Percentiles rank a stretch among this genome's conserved stretches.
These are phyloP conservation scores for Ethmia dodecea DNA, from an alignment of 2,888 invertebrate species.

Conservation along the genomic window DNA sequence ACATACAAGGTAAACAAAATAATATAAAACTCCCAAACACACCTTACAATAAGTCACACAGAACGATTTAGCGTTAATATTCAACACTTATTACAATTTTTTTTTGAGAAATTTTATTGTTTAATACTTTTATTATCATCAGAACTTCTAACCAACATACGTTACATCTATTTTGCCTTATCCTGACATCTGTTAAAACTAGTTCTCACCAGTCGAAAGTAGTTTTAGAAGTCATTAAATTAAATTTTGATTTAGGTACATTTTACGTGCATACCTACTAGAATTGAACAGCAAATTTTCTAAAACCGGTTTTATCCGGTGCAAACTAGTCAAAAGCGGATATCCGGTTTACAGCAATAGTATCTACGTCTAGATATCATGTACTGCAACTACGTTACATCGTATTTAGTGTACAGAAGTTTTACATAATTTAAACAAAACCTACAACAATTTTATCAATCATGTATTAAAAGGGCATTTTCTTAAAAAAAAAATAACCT, in stretches of 20 bases:
- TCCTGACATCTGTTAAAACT: too few relatives aligned
- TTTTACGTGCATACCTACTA: too few relatives aligned
- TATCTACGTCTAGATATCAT: slow-evolving; percentile 32
- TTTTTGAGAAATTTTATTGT: slow-evolving; percentile 39
- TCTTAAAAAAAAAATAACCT: slow-evolving; percentile 6
- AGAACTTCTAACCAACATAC: slow-evolving; percentile 54
- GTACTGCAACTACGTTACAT: slow-evolving; percentile 17
- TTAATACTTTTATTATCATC: slow-evolving; percentile 41
- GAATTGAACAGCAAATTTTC: too few relatives aligned
- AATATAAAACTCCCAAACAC: slow-evolving; percentile 17
- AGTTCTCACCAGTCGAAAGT: too few relatives aligned
- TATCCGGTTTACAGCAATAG: too few relatives aligned
- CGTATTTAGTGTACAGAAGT: slow-evolving; percentile 30
- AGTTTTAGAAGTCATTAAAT: too few relatives aligned
- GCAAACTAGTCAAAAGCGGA: too few relatives aligned
- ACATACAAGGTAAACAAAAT: slow-evolving; percentile 6
- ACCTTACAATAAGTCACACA: slow-evolving; percentile 45
- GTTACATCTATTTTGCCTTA: slow-evolving; percentile 54
- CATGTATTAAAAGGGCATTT: slow-evolving; percentile 26
- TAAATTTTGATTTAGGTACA: too few relatives aligned
- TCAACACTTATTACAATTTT: slow-evolving; percentile 65
- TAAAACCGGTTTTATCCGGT: too few relatives aligned
- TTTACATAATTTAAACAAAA: slow-evolving; percentile 25
- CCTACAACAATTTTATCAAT: slow-evolving; percentile 26
- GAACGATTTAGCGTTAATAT: slow-evolving; percentile 55